Percentiles rank a stretch among this genome's conserved stretches.
These are phyloP conservation scores for Colius striatus DNA, from an alignment of 2,113 vertebrate genomes.

Conservation along the genomic window DNA sequence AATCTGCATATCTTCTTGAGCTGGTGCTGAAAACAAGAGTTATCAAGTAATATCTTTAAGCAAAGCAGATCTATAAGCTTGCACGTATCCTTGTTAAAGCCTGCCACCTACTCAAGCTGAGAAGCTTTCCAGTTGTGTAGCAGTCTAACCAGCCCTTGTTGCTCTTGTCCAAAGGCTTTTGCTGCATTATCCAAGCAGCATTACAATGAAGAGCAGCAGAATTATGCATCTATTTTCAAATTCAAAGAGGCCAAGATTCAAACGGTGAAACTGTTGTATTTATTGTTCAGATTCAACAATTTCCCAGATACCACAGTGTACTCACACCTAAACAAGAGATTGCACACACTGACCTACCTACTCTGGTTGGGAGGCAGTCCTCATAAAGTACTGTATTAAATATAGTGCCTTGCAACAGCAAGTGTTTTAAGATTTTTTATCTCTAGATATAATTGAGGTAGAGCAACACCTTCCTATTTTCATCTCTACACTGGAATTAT, in stretches of 20 bases:
- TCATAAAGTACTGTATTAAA: not conserved
- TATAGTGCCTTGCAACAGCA: not conserved
- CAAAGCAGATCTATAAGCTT: not conserved
- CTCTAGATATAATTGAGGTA: not conserved
- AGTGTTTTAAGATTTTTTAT: not conserved
- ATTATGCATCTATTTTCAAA: not conserved
- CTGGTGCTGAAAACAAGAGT: not conserved
- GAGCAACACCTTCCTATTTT: slow-evolving; percentile 8
- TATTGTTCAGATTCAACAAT: not conserved
- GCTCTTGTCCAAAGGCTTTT: not conserved
- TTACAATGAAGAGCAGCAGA: not conserved
- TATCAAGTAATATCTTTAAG: not conserved
- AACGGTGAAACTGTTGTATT: not conserved
- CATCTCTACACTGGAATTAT: slow-evolving; percentile 8
- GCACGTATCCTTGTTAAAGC: not conserved
- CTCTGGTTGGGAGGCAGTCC: not conserved
- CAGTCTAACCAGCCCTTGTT: not conserved
- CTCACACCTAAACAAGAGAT: not conserved
- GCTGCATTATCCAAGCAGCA: not conserved
- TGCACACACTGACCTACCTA: not conserved
- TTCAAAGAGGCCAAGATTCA: not conserved
- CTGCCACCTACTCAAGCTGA: not conserved
- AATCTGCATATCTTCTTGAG: not conserved
- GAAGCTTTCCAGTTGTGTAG: not conserved
- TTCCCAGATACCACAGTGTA: accelerated